Base-by-base conservation (phyloP, 2,113 vertebrate genomes). In the Mirounga angustirostris region DNA sequence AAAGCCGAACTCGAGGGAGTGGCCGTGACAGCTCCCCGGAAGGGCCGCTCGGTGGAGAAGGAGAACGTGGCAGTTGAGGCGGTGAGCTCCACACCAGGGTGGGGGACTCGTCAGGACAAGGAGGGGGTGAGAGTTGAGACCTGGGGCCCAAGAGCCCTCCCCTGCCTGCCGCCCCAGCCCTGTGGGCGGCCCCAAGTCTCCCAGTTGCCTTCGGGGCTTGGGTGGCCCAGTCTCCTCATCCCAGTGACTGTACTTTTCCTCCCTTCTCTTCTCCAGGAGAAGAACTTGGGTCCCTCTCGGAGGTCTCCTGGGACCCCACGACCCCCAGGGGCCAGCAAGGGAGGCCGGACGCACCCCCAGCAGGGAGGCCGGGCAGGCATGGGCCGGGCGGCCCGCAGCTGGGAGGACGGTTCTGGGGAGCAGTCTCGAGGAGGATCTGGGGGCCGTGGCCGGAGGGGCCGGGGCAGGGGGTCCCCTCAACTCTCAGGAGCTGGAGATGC, bases 1-100 rank as follows among this genome's bases (percentile, higher is more conserved):
- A 99, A 99, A 94, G 99, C 99, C 0, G 99, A 99, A 85, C 99
- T 99, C 26, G 99, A 99, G 61, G 99, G 99, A 0, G 99, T 99
- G 0, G 99, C 99, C 0, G 99, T 99, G 96, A 99, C 99, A 0
- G 99, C 98, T 0, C 97, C 98, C 2, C 98, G 99, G 18, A 99
- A 99, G 91, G 96, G 98, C 28, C 99, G 99, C 4, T 78, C 97
- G 0, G 94, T 98, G 0, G 99, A 99, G 95, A 99, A 99, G 56
- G 99, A 99, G 84, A 99, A 99, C 63, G 94, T 99, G 73, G 99
- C 99, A 0, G 98, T 99, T 0, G 99, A 99, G 93, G 97, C 99
- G 26, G 98, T 98, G 98, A 98, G 99, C 98, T 40, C 99, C 94
- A 98, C 98, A 0, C 36, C 7, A 7, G 56, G 36, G 11, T 30